These are phyloP conservation scores for Hypomecis atomaria DNA, from an alignment of 2,888 invertebrate genomes.

Conservation along the genomic window DNA sequence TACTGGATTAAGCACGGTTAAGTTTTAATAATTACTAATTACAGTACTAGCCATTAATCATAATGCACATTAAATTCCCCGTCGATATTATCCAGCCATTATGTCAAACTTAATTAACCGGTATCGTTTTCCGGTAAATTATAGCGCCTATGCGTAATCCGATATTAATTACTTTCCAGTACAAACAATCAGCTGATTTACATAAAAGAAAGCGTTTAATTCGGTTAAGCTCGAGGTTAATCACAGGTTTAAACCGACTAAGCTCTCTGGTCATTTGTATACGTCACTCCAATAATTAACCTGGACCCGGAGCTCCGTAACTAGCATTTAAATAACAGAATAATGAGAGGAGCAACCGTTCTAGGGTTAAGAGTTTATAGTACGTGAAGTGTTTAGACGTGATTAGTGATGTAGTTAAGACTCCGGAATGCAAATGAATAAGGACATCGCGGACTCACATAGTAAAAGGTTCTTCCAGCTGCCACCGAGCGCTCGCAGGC, in stretches of 20 bases:
- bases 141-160: conserved; percentile 53
- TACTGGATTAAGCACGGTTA: conserved; percentile 14
- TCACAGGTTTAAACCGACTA: conserved; percentile 70
- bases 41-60: conserved; percentile 49
- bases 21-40: conserved; percentile 41
- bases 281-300: conserved; percentile 77
- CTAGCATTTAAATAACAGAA: conserved; percentile 71
- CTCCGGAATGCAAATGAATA: conserved; percentile 50
- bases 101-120: conserved; percentile 59
- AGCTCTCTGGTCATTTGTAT: conserved; percentile 76
- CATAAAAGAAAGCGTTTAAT: conserved; percentile 80
- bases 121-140: conserved; percentile 55
- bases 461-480: conserved; percentile 92
- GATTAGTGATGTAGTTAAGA: conserved; percentile 38
- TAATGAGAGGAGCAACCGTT: conserved; percentile 63
- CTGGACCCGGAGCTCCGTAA: conserved; percentile 62
- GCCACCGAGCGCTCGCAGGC: conserved; percentile 89
- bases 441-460: conserved; percentile 86
- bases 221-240: conserved; percentile 75
- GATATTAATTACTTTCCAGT: conserved; percentile 59
- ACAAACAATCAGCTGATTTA: conserved; percentile 76
- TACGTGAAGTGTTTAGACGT: conserved; percentile 48
- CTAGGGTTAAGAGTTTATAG: conserved; percentile 58
- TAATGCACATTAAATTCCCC: conserved; percentile 54
- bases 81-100: conserved; percentile 56